Conservation (phyloP, 2,888 invertebrate genomes). For the Philereme transversata region DNA sequence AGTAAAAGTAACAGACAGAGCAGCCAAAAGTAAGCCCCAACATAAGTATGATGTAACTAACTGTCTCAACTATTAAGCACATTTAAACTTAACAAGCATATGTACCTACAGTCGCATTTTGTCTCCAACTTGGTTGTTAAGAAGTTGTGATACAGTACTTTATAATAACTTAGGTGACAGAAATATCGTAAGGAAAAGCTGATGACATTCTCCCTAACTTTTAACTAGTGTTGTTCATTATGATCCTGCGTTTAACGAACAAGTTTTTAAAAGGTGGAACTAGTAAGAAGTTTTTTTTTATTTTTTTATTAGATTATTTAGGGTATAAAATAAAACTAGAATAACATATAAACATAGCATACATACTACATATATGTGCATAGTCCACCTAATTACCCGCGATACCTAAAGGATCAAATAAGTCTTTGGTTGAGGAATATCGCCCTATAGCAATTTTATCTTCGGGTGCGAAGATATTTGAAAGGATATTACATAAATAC, state of each 20-base stretch:
- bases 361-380: too few species aligned
- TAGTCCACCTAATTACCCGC: too few species aligned
- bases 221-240: not conserved
- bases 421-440: too few species aligned
- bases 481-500: too few species aligned
- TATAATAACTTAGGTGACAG: constrained; percentile 17
- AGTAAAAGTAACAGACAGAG: not conserved
- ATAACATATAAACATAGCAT: too few species aligned
- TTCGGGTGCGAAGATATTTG: too few species aligned
- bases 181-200: constrained; percentile 9
- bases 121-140: constrained; percentile 4
- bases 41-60: not conserved
- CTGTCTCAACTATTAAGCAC: not conserved
- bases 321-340: too few species aligned
- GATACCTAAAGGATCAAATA: too few species aligned
- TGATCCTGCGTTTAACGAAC: constrained; percentile 1
- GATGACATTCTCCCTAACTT: constrained; percentile 10
- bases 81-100: not conserved
- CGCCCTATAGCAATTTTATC: too few species aligned
- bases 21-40: not conserved
- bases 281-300: not conserved
- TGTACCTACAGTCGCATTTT: constrained; percentile 1
- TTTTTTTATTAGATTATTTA: too few species aligned
- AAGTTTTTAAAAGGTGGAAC: not conserved
- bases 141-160: constrained; percentile 17